These are phyloP conservation scores for Ceyx margarethae DNA, from an alignment of 2,113 vertebrate genomes.

Conservation along the genomic window DNA sequence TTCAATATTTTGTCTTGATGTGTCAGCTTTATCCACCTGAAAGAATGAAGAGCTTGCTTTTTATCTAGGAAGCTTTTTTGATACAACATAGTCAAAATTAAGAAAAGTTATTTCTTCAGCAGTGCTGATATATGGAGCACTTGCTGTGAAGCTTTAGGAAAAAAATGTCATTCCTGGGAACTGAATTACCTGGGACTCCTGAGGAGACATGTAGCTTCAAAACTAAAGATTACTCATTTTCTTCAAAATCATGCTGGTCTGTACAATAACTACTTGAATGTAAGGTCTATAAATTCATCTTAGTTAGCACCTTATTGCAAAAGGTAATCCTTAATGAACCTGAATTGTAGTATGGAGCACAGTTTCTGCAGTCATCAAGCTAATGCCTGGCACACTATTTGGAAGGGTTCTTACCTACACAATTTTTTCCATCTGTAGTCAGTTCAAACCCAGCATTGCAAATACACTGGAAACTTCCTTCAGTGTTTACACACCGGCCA, in stretches of 20 bases:
- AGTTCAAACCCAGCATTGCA: slow-evolving; percentile 80
- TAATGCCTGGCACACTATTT: not conserved
- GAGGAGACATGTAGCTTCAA: not conserved
- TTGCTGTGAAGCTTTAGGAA: not conserved
- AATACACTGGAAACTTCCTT: slow-evolving; percentile 81
- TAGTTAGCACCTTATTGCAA: not conserved
- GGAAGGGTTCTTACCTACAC: slow-evolving; percentile 71
- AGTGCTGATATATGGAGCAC: not conserved
- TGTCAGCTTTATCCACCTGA: not conserved
- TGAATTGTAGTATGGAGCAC: not conserved
- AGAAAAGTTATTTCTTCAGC: not conserved
- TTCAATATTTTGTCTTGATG: not conserved
- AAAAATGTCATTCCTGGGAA: not conserved
- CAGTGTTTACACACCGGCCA: slow-evolving; percentile 79
- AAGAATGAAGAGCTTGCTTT: not conserved
- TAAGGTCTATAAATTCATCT: not conserved
- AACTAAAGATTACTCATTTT: not conserved
- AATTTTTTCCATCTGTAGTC: slow-evolving; percentile 74
- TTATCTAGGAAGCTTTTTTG: not conserved
- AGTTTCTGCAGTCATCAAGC: not conserved
- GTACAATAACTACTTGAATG: not conserved
- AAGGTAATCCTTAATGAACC: not conserved
- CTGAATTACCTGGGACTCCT: not conserved
- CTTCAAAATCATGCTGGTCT: not conserved
- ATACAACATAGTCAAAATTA: not conserved